Percentiles rank a stretch among this genome's conserved stretches.
Evolutionary conservation across 2,113 vertebrate species (phyloP).

Genomic region (Oreochromis niloticus): DNA sequence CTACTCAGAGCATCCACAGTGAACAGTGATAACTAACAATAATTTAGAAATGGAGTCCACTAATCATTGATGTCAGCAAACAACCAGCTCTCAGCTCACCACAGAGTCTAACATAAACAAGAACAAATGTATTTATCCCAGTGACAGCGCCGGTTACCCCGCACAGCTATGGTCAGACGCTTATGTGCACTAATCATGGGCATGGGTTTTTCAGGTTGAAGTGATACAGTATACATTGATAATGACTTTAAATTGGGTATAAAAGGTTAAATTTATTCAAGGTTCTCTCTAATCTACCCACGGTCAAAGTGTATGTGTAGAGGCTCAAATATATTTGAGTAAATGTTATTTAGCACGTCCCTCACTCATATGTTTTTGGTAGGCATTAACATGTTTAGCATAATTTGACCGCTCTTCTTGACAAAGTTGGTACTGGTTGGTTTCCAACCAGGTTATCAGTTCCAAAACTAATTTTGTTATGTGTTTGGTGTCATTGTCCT

Average conservation of each 20-base stretch:
- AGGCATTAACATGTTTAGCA: background rate
- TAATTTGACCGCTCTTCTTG: background rate
- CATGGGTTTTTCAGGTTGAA: background rate
- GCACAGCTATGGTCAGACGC: background rate
- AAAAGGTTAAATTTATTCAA: background rate
- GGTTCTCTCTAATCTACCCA: background rate
- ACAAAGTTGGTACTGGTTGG: accelerated
- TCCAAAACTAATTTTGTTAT: background rate
- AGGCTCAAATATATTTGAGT: background rate
- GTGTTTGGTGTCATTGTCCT: background rate
- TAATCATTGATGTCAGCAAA: background rate
- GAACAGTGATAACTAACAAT: background rate
- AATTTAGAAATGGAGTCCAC: background rate
- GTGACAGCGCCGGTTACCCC: background rate
- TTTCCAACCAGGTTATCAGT: background rate
- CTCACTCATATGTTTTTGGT: background rate
- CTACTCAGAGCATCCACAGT: background rate
- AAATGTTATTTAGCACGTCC: background rate
- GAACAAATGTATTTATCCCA: background rate
- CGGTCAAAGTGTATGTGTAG: background rate
- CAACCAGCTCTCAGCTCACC: background rate
- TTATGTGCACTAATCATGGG: background rate
- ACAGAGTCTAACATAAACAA: background rate
- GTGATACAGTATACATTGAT: background rate
- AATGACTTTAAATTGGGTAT: background rate